Evolutionary conservation across 2,113 vertebrate species (phyloP).

Genomic region (Vulpes lagopus): DNA sequence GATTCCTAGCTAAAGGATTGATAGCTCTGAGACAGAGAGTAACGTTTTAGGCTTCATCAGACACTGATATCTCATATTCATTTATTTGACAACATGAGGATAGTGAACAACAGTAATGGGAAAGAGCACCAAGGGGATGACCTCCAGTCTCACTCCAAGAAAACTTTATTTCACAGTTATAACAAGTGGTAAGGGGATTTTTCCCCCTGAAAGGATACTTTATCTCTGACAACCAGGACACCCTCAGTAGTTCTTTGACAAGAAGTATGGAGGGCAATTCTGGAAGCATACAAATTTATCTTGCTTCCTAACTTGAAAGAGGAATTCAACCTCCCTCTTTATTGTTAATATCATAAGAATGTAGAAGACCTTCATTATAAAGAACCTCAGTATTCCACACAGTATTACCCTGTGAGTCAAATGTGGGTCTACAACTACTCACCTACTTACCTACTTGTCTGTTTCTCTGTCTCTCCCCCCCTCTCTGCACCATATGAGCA

Average conservation of each 20-base stretch:
- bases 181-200: not conserved
- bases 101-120: not conserved
- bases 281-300: not conserved
- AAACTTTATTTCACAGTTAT: not conserved
- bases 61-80: not conserved
- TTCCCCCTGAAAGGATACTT: not conserved
- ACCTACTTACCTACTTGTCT: not conserved
- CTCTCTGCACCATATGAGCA: not conserved
- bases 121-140: not conserved
- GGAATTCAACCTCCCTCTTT: not conserved
- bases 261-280: not conserved
- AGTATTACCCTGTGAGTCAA: conserved; percentile 15
- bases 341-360: not conserved
- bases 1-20: not conserved
- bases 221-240: not conserved
- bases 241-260: not conserved
- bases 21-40: conserved; percentile 6
- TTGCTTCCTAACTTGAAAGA: not conserved
- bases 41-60: not conserved
- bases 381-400: not conserved
- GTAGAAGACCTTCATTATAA: not conserved
- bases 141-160: not conserved
- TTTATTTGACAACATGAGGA: conserved; percentile 13
- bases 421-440: not conserved
- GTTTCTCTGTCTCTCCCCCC: too few relatives aligned